Evolutionary conservation across 2,888 invertebrate genomes (phyloP).

Genomic region (Meliscaeva auricollis): DNA sequence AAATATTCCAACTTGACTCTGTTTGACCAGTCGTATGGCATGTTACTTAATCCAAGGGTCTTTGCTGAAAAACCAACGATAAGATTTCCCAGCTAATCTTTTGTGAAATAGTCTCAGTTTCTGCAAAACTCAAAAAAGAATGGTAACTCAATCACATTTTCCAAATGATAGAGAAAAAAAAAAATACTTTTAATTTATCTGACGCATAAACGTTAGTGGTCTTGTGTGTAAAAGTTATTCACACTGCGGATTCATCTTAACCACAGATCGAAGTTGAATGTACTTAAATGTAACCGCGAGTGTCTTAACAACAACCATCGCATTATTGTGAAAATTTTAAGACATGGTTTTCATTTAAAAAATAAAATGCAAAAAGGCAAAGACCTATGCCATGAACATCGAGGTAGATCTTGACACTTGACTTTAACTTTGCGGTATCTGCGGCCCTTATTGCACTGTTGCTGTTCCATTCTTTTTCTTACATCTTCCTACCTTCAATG

Average conservation of each 20-base stretch:
- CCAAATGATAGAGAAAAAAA: neutral
- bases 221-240: conserved; percentile 33
- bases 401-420: conserved; percentile 72
- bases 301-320: conserved; percentile 13
- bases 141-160: conserved; percentile 5
- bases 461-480: conserved; percentile 8
- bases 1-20: too few relatives aligned
- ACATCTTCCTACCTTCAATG: conserved; percentile 15
- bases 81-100: too few relatives aligned
- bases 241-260: conserved; percentile 12
- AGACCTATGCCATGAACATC: conserved; percentile 36
- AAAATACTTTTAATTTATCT: conserved; percentile 31
- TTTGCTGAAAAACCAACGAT: too few relatives aligned
- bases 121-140: too few relatives aligned
- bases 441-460: conserved; percentile 48
- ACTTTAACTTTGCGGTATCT: conserved; percentile 66
- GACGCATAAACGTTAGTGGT: conserved; percentile 43
- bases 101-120: too few relatives aligned
- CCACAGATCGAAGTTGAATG: conserved; percentile 63
- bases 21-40: too few relatives aligned
- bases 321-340: conserved; percentile 3
- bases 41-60: too few relatives aligned
- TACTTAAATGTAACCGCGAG: conserved; percentile 42
- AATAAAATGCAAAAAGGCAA: neutral
- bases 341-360: conserved; percentile 44